Evolutionary conservation across 2,797 vertebrate genomes (phyloP), one percentile per base, ranked within the genome.

Genomic region (Anguilla pacifica): DNA sequence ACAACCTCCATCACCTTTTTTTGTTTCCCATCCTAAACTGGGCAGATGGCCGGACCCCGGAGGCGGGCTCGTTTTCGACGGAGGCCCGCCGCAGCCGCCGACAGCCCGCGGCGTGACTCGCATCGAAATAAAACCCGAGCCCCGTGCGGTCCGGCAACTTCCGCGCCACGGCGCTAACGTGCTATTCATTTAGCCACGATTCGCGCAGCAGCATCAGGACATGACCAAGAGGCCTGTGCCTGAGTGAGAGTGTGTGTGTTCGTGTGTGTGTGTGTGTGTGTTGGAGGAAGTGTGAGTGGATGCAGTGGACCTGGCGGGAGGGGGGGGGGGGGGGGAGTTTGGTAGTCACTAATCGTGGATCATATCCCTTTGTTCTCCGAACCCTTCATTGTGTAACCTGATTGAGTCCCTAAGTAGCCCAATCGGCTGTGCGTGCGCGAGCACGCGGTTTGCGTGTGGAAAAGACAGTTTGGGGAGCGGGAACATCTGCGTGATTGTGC

Each of bases 1-100:
- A 86, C 49, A 79, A 72, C 55, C 70, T 83, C 82, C 39, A 72
- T 72, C 59, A 39, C 49, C 51, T 28, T 85, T 46, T 67, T 55
- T 72, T 11, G 15, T 77, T 43, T 83, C 87, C 87, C 22, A 81
- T 86, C 77, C 85, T 25, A 46, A 88, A 51, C 57, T 61, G 28
- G 86, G 70, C 85, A 88, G 88, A 88, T 86, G 88, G 88, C 77
- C 28, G 17, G 0, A 85, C 85, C 88, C 87, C 53, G 57, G 88
- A 86, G 88, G 88, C 46, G 61, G 35, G n/a, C 84, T 72, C 74
- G 22, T 67, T 85, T 88, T 72, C 49, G 25, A 2, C 59, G 39
- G 55, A 53, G 61, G 57, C n/a, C 77, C 82, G 57, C 85, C 85
- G 46, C 64, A 59, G 72, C 72, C 59, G 70, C 43, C 7, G 64